Percentiles rank a stretch among this genome's conserved stretches.
Evolutionary conservation across 2,797 vertebrate species (phyloP).

Genomic region (Paedocypris micromegethes): DNA sequence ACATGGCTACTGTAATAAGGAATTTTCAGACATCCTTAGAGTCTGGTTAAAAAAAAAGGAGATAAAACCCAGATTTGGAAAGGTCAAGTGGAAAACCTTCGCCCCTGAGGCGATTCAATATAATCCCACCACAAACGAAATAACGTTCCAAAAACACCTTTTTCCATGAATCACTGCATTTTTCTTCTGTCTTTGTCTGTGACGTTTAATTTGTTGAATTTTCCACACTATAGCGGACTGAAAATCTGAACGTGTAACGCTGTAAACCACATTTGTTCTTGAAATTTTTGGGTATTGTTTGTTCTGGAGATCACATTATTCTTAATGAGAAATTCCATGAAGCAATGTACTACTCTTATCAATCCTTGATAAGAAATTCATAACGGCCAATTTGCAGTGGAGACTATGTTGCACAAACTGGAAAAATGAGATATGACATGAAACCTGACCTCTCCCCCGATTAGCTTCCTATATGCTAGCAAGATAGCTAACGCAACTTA

Average conservation of each 20-base stretch:
- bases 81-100: constrained; percentile 43
- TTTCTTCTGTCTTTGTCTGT: constrained; percentile 40
- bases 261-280: constrained; percentile 15
- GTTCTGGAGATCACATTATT: background rate
- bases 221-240: constrained; percentile 46
- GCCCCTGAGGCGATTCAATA: constrained; percentile 33
- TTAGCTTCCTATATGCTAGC: too few relatives aligned
- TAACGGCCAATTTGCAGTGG: constrained; percentile 12
- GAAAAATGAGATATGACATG: constrained; percentile 36
- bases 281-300: too few relatives aligned
- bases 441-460: too few relatives aligned
- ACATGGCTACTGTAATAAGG: constrained; percentile 13
- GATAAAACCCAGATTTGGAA: constrained; percentile 17
- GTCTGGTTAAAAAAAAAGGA: constrained; percentile 23
- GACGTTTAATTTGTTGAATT: constrained; percentile 38
- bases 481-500: too few relatives aligned
- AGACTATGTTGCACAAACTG: constrained; percentile 20
- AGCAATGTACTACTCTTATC: background rate
- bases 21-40: constrained; percentile 15
- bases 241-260: constrained; percentile 42
- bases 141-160: constrained; percentile 42
- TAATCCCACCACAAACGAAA: constrained; percentile 39
- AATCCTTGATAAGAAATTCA: background rate
- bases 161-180: constrained; percentile 46
- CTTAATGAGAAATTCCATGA: constrained; percentile 37